phyloP scores from a whole-genome alignment of 2,888 invertebrate species.

The Netelia fuscicornis region DNA sequence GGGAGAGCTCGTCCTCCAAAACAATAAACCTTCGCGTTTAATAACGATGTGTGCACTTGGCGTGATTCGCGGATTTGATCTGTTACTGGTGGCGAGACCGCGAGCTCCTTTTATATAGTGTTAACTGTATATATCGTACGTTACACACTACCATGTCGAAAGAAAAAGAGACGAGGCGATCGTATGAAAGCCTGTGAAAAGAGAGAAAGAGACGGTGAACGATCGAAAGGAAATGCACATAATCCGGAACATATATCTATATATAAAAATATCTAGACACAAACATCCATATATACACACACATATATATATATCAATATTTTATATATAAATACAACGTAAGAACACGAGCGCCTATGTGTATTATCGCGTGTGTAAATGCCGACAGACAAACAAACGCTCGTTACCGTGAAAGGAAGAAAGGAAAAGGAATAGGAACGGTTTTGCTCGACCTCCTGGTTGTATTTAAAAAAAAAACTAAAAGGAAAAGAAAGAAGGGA shows the following conservation, averaged over 20 bases:
- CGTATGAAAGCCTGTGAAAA: constrained; percentile 37
- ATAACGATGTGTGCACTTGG: constrained; percentile 56
- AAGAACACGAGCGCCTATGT: neutral
- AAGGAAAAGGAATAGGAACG: constrained; percentile 52
- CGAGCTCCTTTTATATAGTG: constrained; percentile 77
- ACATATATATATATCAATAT: neutral
- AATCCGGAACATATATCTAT: neutral
- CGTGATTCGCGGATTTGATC: constrained; percentile 74
- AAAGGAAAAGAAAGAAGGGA: neutral
- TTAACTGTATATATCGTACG: constrained; percentile 31
- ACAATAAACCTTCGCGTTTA: constrained; percentile 32
- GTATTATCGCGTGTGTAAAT: constrained; percentile 30
- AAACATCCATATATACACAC: neutral
- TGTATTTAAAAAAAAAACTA: constrained; percentile 10
- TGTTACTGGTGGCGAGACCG: constrained; percentile 69
- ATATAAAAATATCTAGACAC: neutral
- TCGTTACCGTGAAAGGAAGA: constrained; percentile 46
- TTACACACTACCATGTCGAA: neutral
- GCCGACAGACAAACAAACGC: constrained; percentile 26
- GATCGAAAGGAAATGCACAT: constrained; percentile 51
- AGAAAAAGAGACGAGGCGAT: constrained; percentile 37
- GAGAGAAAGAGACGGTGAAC: constrained; percentile 34
- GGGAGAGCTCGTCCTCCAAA: constrained; percentile 6
- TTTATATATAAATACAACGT: neutral
- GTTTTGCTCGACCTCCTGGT: constrained; percentile 6